phyloP scores from a whole-genome alignment of 2,797 vertebrate genomes.

The Enteromius afrohamiltoni region DNA sequence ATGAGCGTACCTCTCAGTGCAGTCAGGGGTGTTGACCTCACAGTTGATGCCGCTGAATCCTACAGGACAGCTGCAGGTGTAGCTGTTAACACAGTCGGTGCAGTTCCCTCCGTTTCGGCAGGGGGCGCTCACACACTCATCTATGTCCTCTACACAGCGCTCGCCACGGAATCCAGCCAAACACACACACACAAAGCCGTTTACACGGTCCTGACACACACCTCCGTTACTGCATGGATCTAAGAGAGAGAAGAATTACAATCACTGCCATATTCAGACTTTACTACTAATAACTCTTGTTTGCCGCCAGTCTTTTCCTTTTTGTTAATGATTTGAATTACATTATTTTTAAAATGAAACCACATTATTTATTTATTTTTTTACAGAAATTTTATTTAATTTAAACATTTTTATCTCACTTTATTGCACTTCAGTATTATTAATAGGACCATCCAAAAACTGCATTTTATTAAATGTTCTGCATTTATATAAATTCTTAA shows the following conservation, averaged over 20 bases:
- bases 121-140: conserved; percentile 93
- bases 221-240: conserved; percentile 95
- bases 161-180: conserved; percentile 87
- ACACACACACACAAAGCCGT: conserved; percentile 87
- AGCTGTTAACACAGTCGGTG: conserved; percentile 94
- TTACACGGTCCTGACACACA: conserved; percentile 84
- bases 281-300: background rate
- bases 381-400: background rate
- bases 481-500: background rate
- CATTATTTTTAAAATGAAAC: background rate
- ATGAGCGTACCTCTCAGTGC: conserved; percentile 89
- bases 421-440: background rate
- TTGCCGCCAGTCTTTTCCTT: background rate
- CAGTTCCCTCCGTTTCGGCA: conserved; percentile 93
- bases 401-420: too few species aligned
- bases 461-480: background rate
- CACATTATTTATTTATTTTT: background rate
- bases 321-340: background rate
- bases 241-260: conserved; percentile 56
- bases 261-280: background rate
- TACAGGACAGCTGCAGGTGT: conserved; percentile 90
- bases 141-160: conserved; percentile 90
- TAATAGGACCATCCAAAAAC: background rate
- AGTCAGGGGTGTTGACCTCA: conserved; percentile 95
- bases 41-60: conserved; percentile 96